These are phyloP conservation scores for Dermatemys mawii DNA, from an alignment of 2,113 vertebrate genomes.

Conservation along the genomic window DNA sequence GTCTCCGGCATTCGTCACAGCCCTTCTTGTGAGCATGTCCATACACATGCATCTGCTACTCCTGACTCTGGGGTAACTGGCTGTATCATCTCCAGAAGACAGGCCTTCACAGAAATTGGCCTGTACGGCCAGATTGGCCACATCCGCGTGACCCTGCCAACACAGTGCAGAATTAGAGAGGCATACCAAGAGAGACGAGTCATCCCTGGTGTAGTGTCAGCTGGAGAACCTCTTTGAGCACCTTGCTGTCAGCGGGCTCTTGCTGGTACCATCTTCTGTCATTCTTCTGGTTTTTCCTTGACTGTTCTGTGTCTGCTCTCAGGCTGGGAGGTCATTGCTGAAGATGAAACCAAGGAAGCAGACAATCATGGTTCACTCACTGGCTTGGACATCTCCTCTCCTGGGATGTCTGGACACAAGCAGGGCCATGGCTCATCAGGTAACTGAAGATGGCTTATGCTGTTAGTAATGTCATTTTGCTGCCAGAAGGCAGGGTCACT, in stretches of 20 bases:
- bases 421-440: constrained; percentile 84
- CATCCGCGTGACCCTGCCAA: neutral
- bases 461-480: neutral
- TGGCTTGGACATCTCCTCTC: constrained; percentile 83
- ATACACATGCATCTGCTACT: neutral
- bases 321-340: constrained; percentile 94
- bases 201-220: neutral
- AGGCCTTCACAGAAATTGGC: neutral
- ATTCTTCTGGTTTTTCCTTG: constrained; percentile 75
- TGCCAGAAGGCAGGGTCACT: neutral
- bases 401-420: constrained; percentile 84
- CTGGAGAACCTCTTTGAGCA: neutral
- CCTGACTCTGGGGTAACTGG: neutral
- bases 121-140: neutral
- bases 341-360: constrained; percentile 90
- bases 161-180: neutral
- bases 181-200: neutral
- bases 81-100: neutral
- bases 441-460: constrained; percentile 52
- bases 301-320: constrained; percentile 45
- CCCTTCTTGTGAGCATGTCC: neutral
- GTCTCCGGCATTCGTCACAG: neutral
- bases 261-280: neutral
- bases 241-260: neutral
- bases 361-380: constrained; percentile 86